These are phyloP conservation scores for Hafferia zeledoni DNA, from an alignment of 2,797 vertebrate species.

Conservation along the genomic window DNA sequence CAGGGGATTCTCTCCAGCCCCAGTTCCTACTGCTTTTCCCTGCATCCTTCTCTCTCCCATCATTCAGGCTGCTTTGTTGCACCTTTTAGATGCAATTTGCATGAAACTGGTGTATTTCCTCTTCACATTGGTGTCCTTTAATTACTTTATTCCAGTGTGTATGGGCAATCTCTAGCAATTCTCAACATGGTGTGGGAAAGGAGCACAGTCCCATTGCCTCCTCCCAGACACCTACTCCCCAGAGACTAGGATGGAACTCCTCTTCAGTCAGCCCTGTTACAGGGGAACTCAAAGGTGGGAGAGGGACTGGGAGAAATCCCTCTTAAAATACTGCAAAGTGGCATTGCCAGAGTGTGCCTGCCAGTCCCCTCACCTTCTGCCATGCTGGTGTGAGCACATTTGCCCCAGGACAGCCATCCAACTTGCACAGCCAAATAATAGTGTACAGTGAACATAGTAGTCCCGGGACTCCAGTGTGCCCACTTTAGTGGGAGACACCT, in stretches of 20 bases:
- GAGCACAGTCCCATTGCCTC: rapidly evolving
- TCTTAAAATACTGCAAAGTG: neutral
- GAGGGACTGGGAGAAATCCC: neutral
- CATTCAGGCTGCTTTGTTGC: neutral
- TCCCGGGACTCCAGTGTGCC: neutral
- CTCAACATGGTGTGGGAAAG: rapidly evolving
- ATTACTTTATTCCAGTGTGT: neutral
- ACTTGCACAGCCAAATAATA: neutral
- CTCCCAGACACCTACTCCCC: neutral
- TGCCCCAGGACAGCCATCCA: rapidly evolving
- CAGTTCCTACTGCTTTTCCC: neutral
- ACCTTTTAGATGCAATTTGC: neutral
- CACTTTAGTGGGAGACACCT: neutral
- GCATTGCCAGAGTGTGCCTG: neutral
- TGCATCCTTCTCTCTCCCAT: neutral
- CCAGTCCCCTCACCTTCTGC: neutral
- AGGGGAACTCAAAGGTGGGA: rapidly evolving
- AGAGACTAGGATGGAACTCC: neutral
- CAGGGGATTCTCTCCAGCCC: neutral
- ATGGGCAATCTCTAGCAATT: neutral
- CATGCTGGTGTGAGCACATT: rapidly evolving
- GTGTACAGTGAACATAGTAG: neutral
- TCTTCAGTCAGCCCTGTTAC: neutral
- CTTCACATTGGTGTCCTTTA: rapidly evolving
- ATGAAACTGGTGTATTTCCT: neutral